These are phyloP conservation scores for Hydractinia symbiolongicarpus DNA, from an alignment of 30 jellyfish, hydroid and myxozoan genomes.

Conservation along the genomic window DNA sequence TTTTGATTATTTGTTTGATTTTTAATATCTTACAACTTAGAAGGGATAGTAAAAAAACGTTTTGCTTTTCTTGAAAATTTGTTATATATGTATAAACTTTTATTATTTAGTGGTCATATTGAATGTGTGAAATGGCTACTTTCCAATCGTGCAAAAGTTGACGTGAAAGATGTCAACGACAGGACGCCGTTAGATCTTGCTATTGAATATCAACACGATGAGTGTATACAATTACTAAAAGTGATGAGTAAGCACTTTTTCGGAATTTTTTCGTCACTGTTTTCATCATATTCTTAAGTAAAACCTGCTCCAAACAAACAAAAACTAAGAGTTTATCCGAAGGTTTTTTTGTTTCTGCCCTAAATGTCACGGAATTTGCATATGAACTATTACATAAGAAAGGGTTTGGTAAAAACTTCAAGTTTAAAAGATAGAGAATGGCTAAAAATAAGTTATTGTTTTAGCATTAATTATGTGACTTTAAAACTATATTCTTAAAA, in stretches of 20 bases:
- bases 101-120: constrained; percentile 77
- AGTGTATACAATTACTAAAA: constrained; percentile 54
- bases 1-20: neutral
- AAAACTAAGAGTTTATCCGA: no score
- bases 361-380: no score
- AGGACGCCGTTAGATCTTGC: constrained; percentile 92
- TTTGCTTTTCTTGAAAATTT: neutral
- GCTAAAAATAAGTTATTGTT: no score
- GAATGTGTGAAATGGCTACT: constrained; percentile 96
- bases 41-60: neutral
- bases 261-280: neutral
- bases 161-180: constrained; percentile 51
- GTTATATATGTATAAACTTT: neutral
- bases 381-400: no score
- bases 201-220: constrained; percentile 78
- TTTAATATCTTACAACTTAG: neutral
- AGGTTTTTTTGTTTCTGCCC: no score
- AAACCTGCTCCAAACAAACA: no score
- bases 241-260: constrained; percentile 51
- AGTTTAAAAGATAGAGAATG: no score
- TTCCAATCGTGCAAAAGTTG: constrained; percentile 75
- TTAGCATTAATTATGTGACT: no score
- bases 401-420: no score
- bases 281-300: no score
- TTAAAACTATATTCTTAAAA: no score